Evolutionary conservation across 2,797 vertebrate genomes (phyloP).

Genomic region (Channallabes apus): DNA sequence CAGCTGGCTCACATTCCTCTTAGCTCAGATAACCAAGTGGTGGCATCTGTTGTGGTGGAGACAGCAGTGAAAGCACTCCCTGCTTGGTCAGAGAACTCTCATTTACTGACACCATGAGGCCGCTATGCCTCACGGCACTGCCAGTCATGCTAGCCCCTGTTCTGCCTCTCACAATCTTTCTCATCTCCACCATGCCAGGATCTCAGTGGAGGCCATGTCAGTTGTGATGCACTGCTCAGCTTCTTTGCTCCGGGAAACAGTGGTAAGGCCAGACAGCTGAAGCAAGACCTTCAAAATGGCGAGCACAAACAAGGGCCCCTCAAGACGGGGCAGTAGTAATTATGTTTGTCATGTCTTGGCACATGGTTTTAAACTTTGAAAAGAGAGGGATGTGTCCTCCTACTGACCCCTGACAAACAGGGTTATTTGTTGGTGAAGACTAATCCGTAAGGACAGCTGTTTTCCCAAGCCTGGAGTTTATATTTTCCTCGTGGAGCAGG

Average conservation of each 20-base stretch:
- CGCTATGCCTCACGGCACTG: slow-evolving; percentile 45
- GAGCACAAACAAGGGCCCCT: slow-evolving; percentile 40
- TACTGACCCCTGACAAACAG: slow-evolving; percentile 57
- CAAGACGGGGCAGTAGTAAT: slow-evolving; percentile 49
- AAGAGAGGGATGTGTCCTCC: slow-evolving; percentile 43
- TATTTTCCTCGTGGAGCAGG: slow-evolving; percentile 37
- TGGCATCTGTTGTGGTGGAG: slow-evolving; percentile 48
- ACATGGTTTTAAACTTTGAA: slow-evolving; percentile 54
- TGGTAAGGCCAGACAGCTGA: slow-evolving; percentile 49
- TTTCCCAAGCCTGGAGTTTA: slow-evolving; percentile 31
- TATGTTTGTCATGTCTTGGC: slow-evolving; percentile 55
- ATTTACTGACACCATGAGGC: slow-evolving; percentile 52
- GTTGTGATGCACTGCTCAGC: slow-evolving; percentile 46
- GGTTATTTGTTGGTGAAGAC: slow-evolving; percentile 34
- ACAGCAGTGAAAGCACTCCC: slow-evolving; percentile 31
- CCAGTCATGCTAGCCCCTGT: slow-evolving; percentile 31
- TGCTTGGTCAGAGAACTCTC: slow-evolving; percentile 50
- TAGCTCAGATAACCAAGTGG: slow-evolving; percentile 37
- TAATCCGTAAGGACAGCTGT: slow-evolving; percentile 53
- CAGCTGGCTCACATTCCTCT: slow-evolving; percentile 28
- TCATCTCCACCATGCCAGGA: slow-evolving; percentile 29
- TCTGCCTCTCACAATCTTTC: slow-evolving; percentile 40
- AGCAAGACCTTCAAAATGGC: slow-evolving; percentile 44
- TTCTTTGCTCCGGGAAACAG: slow-evolving; percentile 49
- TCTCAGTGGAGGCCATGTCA: slow-evolving; percentile 50